Evolutionary conservation across 2,113 vertebrate species (phyloP), one percentile per base, ranked within the genome.

Genomic region (Datnioides undecimradiatus): DNA sequence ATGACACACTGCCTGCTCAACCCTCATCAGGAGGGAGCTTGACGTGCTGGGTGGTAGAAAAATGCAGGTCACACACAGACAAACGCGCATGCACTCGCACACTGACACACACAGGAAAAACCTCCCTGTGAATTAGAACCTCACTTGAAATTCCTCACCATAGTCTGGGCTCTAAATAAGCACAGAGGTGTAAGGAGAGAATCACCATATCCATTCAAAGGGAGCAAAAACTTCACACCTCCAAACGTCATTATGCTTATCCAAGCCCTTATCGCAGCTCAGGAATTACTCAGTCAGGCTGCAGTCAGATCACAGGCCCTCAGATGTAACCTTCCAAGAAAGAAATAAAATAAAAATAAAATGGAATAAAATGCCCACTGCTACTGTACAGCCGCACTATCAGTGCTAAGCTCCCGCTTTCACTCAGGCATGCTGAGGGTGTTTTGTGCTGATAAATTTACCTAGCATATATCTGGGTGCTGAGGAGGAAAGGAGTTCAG

Each of bases 201-300:
- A 90, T 92, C 88, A 52, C 64, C 84, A 77, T 88, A 87, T 87
- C 82, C 75, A 89, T 88, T 94, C 88, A 92, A 85, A 92, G 82
- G 84, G 74, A 89, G 87, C 80, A 83, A 82, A 92, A 91, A 84
- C 85, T 86, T 90, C 87, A 92, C 90, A 90, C 87, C 83, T 89
- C 90, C 81, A 92, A 93, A 93, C 81, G 73, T 90, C 88, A 91
- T 92, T 91, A 91, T 87, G 82, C 90, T 93, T 92, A 92, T 93
- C 93, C 86, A 64, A 80, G 72, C 80, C 82, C 87, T 93, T 92
- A 93, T 94, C 92, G 27, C 73, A 41, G 83, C 86, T 78, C 72
- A 73, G 79, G 83, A 90, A 88, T 90, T 85, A 90, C 87, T 82
- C 82, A 76, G 88, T 81, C 86, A 5, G 76, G 66, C 75, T 82